Evolutionary conservation across 2,888 invertebrate genomes (phyloP).

Genomic region (Stomorhina lunata): DNA sequence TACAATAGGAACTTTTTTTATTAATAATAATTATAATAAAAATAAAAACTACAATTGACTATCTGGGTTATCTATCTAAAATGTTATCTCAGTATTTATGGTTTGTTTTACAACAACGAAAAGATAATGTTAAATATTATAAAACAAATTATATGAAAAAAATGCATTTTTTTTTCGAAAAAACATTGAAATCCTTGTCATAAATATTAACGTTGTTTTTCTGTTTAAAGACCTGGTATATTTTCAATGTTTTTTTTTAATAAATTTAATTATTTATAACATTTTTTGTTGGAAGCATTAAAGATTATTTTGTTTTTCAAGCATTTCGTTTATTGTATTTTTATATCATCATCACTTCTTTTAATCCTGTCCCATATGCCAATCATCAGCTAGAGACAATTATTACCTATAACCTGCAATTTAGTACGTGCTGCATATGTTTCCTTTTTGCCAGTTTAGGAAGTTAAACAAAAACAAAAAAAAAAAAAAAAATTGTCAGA

Average conservation of each 20-base stretch:
- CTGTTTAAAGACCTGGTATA: too few relatives aligned
- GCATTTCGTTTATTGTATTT: slow-evolving; percentile 1
- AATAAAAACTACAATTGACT: slow-evolving; percentile 30
- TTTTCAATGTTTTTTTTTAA: too few relatives aligned
- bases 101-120: slow-evolving; percentile 29
- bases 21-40: slow-evolving; percentile 19
- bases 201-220: not conserved
- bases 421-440: slow-evolving; percentile 64
- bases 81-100: slow-evolving; percentile 51
- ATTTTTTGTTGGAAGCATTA: not conserved
- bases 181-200: not conserved
- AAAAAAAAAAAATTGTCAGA: not conserved
- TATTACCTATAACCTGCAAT: slow-evolving; percentile 62
- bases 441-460: slow-evolving; percentile 7
- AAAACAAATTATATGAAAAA: not conserved
- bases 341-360: slow-evolving; percentile 25
- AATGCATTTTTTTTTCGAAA: slow-evolving; percentile 19
- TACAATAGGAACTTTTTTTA: slow-evolving; percentile 30
- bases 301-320: not conserved
- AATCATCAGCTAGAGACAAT: slow-evolving; percentile 63
- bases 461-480: not conserved
- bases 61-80: slow-evolving; percentile 32
- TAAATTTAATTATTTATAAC: not conserved
- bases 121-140: slow-evolving; percentile 4
- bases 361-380: slow-evolving; percentile 59